A percentile compares a stretch with the other conserved stretches of the same genome.
phyloP scores from a whole-genome alignment of 2,113 vertebrate species.

The Diadophis punctatus region DNA sequence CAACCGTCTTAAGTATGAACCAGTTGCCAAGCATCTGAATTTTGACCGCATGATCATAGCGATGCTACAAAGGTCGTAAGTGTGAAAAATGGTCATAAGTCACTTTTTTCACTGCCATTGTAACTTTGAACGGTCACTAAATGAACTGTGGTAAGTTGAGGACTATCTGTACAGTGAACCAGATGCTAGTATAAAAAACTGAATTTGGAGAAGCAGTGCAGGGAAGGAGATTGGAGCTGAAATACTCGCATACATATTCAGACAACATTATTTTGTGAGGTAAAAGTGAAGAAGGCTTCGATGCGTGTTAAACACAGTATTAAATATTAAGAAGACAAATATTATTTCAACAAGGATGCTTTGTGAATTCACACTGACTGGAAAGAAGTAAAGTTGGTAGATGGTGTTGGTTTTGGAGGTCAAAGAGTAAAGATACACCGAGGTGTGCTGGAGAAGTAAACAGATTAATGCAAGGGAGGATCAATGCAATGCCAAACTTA shows the following conservation, averaged over 20 bases:
- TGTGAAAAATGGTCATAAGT: too few species aligned
- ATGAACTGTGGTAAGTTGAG: too few species aligned
- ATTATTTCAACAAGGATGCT: neutral
- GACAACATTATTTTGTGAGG: neutral
- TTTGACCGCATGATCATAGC: too few species aligned
- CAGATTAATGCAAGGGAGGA: neutral
- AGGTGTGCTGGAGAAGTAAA: neutral
- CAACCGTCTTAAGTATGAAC: too few species aligned
- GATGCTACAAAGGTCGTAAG: too few species aligned
- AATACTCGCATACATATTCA: neutral
- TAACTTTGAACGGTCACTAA: too few species aligned
- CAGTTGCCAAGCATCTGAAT: too few species aligned
- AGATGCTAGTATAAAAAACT: neutral
- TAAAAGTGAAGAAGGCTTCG: neutral
- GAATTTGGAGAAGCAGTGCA: neutral
- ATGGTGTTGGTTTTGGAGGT: neutral
- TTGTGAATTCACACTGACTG: neutral
- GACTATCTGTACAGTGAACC: neutral
- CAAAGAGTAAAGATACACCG: neutral
- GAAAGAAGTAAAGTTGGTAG: neutral
- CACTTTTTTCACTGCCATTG: too few species aligned
- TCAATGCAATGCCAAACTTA: neutral
- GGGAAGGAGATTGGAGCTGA: neutral
- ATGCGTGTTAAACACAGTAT: neutral
- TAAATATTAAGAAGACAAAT: neutral